Conservation (phyloP, 2,888 invertebrate species). For the Drosophila testacea region DNA sequence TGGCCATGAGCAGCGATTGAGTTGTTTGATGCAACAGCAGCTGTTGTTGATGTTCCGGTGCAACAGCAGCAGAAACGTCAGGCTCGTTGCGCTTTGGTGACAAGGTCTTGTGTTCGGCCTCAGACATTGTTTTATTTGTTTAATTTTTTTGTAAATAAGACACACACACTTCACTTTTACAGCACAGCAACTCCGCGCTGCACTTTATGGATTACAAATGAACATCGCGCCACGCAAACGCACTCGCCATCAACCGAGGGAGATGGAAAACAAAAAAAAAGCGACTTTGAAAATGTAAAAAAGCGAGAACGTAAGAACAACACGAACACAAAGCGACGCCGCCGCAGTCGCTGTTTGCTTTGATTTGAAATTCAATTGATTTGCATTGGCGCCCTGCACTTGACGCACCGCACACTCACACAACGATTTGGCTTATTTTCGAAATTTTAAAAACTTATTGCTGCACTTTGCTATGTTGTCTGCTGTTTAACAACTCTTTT, state of each 20-base stretch:
- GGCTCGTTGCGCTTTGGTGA: slow-evolving; percentile 61
- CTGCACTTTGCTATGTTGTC: slow-evolving; percentile 32
- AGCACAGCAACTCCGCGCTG: slow-evolving; percentile 23
- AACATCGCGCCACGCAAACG: slow-evolving; percentile 70
- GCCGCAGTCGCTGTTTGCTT: slow-evolving; percentile 63
- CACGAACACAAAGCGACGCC: slow-evolving; percentile 53
- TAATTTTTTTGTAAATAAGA: neutral
- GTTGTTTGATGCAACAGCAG: slow-evolving; percentile 82
- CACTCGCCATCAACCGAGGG: slow-evolving; percentile 37
- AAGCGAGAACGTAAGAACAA: slow-evolving; percentile 47
- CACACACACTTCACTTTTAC: neutral
- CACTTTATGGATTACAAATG: slow-evolving; percentile 38
- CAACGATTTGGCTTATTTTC: slow-evolving; percentile 9
- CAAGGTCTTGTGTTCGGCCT: slow-evolving; percentile 68
- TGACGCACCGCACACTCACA: slow-evolving; percentile 29
- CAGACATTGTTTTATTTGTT: slow-evolving; percentile 59
- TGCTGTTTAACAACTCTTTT: slow-evolving; percentile 38
- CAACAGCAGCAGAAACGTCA: slow-evolving; percentile 26
- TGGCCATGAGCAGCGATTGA: slow-evolving; percentile 83
- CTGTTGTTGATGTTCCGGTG: slow-evolving; percentile 52
- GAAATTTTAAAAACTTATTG: slow-evolving; percentile 17
- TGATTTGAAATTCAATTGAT: slow-evolving; percentile 59
- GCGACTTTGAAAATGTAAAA: slow-evolving; percentile 58
- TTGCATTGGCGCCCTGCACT: slow-evolving; percentile 28
- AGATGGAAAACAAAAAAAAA: slow-evolving; percentile 23